These are phyloP conservation scores for Steatornis caripensis DNA, from an alignment of 2,113 vertebrate genomes.

Conservation along the genomic window DNA sequence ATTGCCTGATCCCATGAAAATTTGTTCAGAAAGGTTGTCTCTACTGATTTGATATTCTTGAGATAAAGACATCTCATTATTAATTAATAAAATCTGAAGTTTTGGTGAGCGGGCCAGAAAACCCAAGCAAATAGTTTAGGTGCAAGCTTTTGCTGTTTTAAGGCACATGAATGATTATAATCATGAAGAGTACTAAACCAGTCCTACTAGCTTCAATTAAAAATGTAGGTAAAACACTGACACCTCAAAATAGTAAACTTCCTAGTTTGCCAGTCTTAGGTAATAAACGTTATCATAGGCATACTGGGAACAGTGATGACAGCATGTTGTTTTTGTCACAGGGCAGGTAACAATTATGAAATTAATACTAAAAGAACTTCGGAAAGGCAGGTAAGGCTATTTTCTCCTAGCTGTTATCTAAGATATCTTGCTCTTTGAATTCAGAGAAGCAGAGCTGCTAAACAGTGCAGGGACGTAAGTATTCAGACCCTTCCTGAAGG, in stretches of 20 bases:
- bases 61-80: neutral
- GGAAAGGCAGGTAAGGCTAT: neutral
- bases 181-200: neutral
- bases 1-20: neutral
- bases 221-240: neutral
- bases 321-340: neutral
- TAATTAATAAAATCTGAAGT: neutral
- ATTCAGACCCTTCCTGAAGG: neutral
- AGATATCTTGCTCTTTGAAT: neutral
- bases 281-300: neutral
- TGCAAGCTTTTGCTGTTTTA: neutral
- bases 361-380: neutral
- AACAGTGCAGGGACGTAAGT: neutral
- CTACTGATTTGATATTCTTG: neutral
- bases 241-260: neutral
- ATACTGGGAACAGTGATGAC: neutral
- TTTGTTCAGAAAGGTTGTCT: neutral
- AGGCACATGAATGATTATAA: neutral
- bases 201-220: neutral
- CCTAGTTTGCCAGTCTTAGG: neutral
- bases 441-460: neutral
- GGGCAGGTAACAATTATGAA: neutral
- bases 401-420: neutral
- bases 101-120: neutral
- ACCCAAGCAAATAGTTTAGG: neutral